Evolutionary conservation across 2,797 vertebrate genomes (phyloP).

Genomic region (Enteromius viviparus): DNA sequence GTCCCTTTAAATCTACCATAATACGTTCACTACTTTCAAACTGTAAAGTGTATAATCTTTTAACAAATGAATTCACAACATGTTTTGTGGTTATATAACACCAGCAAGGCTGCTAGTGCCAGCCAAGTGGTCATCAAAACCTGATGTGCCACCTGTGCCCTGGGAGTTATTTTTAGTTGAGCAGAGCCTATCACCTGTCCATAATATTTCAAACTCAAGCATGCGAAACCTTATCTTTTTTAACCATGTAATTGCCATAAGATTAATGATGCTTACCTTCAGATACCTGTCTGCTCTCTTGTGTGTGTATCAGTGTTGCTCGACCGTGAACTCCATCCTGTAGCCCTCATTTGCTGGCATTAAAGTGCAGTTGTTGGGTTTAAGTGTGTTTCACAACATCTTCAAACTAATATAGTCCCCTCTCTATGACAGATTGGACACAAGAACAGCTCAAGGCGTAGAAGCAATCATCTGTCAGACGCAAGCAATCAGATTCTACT

Average conservation of each 20-base stretch:
- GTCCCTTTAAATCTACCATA: neutral
- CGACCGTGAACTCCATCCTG: neutral
- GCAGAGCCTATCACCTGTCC: neutral
- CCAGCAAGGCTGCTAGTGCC: neutral
- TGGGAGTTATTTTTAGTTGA: constrained; percentile 29
- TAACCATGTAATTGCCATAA: neutral
- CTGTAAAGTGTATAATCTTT: neutral
- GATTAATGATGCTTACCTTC: neutral
- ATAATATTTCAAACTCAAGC: constrained; percentile 1
- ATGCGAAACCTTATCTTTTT: neutral
- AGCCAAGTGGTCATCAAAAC: constrained; percentile 8
- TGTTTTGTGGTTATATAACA: neutral
- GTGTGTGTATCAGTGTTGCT: neutral
- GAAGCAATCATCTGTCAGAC: constrained; percentile 30
- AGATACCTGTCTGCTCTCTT: neutral
- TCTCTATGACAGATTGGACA: constrained; percentile 28
- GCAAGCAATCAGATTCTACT: constrained; percentile 8
- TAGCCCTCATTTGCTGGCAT: neutral
- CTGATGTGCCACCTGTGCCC: neutral
- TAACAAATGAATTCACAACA: neutral
- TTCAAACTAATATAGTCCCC: constrained; percentile 14
- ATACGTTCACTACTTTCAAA: neutral
- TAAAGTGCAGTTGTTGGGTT: constrained; percentile 8
- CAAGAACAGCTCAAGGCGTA: constrained; percentile 39
- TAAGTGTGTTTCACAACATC: neutral